These are phyloP conservation scores for Onychostoma macrolepis DNA, from an alignment of 2,113 vertebrate genomes.

Conservation along the genomic window DNA sequence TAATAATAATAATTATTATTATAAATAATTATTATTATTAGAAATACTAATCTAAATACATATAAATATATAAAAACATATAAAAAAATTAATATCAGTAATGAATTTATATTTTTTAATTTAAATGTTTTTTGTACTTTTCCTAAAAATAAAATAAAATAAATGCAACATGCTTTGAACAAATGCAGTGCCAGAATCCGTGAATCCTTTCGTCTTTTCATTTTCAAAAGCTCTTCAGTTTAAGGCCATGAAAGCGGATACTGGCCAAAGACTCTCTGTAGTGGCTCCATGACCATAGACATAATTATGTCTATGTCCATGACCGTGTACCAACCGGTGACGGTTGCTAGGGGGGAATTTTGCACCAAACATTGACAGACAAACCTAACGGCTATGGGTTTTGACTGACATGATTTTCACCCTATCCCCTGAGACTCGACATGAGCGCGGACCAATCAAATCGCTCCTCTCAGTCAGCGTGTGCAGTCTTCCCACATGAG, in stretches of 20 bases:
- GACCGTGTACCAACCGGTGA: constrained; percentile 42
- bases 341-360: constrained; percentile 75
- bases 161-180: background rate
- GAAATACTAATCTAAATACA: background rate
- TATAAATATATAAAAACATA: background rate
- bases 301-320: no score
- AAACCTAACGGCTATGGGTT: background rate
- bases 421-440: constrained; percentile 50
- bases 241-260: background rate
- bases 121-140: no score
- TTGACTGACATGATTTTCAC: constrained; percentile 45
- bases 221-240: constrained; percentile 8
- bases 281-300: constrained; percentile 4
- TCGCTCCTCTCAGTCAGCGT: background rate
- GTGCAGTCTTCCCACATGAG: constrained; percentile 56
- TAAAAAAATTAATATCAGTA: no score
- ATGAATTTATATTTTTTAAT: no score
- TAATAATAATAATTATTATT: no score
- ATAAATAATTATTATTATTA: background rate
- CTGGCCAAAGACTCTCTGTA: background rate
- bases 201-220: background rate
- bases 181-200: background rate
- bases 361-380: constrained; percentile 55
- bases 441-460: constrained; percentile 59
- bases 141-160: background rate